Conservation (phyloP, 2,113 vertebrate genomes). For the Eptesicus fuscus region DNA sequence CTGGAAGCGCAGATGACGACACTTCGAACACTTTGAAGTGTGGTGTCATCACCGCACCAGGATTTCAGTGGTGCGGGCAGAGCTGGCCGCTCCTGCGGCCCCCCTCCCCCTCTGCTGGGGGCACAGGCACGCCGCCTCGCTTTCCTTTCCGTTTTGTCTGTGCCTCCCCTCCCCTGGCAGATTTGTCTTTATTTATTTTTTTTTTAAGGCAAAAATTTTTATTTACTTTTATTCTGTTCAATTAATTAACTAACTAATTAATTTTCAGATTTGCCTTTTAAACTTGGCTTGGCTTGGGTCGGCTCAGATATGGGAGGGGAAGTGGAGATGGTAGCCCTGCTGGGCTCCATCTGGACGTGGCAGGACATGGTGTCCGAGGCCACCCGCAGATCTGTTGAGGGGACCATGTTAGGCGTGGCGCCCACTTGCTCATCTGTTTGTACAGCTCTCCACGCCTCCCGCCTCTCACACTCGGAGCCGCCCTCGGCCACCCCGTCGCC, state of each 20-base stretch:
- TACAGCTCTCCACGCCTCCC: conserved; percentile 70
- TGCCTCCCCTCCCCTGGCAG: not conserved
- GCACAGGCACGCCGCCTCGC: not conserved
- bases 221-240: too few species aligned
- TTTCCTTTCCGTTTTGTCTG: too few species aligned
- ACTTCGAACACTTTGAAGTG: not conserved
- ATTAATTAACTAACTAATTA: too few species aligned
- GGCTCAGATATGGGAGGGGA: not conserved
- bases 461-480: conserved; percentile 88
- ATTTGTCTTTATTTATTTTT: not conserved
- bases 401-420: accelerated
- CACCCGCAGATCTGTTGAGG: not conserved
- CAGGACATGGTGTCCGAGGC: not conserved
- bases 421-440: accelerated
- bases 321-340: not conserved
- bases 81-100: not conserved
- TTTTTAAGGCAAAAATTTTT: too few species aligned
- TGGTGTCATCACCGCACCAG: not conserved
- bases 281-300: not conserved
- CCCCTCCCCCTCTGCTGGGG: not conserved
- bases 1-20: not conserved
- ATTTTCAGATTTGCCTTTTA: not conserved
- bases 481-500: conserved; percentile 93
- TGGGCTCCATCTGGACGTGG: not conserved
- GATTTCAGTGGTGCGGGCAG: not conserved